Conservation (phyloP, 2,888 invertebrate species). For the Drosophila greeni region DNA sequence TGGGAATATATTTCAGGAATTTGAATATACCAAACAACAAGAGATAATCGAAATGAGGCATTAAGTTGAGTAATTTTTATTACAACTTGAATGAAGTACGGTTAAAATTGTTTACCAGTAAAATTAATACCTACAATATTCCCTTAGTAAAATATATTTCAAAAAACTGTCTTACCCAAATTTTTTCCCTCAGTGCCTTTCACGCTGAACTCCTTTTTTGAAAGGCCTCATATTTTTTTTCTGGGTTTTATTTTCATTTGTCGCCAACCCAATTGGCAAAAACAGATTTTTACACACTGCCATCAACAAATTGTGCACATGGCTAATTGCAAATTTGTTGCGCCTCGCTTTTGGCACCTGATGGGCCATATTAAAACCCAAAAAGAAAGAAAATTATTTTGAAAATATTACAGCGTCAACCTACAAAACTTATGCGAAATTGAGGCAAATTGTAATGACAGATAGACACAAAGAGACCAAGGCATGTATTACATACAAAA, state of each 20-base stretch:
- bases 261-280: slow-evolving; percentile 43
- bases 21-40: not conserved
- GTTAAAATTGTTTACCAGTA: not conserved
- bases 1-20: slow-evolving; percentile 8
- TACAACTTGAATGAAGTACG: not conserved
- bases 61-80: not conserved
- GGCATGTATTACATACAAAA: slow-evolving; percentile 18
- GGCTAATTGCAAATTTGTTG: slow-evolving; percentile 69
- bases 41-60: not conserved
- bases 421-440: slow-evolving; percentile 37
- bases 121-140: too few species aligned
- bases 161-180: too few species aligned
- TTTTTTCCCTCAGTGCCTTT: not conserved
- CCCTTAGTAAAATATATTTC: not conserved
- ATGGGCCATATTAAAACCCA: slow-evolving; percentile 60
- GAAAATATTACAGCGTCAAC: slow-evolving; percentile 7
- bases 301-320: slow-evolving; percentile 59
- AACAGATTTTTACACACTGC: slow-evolving; percentile 54
- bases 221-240: slow-evolving; percentile 1
- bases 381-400: slow-evolving; percentile 24
- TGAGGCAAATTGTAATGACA: slow-evolving; percentile 66
- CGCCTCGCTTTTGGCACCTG: slow-evolving; percentile 71
- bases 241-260: slow-evolving; percentile 10
- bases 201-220: slow-evolving; percentile 5
- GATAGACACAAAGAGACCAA: slow-evolving; percentile 52